Evolutionary conservation across 2,113 vertebrate species (phyloP).

Genomic region (Heloderma charlesbogerti): DNA sequence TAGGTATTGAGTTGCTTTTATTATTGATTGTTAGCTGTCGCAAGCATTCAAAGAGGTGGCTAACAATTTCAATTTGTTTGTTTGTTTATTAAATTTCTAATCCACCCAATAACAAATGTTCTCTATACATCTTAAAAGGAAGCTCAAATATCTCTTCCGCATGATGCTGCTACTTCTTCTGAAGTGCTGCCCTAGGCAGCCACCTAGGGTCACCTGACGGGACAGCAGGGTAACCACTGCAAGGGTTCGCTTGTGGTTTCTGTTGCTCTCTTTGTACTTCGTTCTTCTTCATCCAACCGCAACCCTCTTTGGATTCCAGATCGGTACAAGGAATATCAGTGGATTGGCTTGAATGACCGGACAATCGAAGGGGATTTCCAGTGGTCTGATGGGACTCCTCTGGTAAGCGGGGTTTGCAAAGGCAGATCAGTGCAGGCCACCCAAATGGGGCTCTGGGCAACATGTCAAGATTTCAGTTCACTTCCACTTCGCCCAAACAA

Average conservation of each 20-base stretch:
- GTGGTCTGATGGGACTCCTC: slow-evolving; percentile 92
- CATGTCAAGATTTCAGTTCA: neutral
- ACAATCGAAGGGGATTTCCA: slow-evolving; percentile 95
- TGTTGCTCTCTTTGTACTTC: no score
- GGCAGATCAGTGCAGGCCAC: no score
- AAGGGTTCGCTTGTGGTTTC: neutral
- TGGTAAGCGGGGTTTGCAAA: slow-evolving; percentile 77
- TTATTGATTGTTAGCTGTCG: neutral
- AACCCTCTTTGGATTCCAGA: slow-evolving; percentile 63
- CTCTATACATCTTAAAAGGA: neutral
- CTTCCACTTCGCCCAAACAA: no score
- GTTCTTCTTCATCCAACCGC: no score
- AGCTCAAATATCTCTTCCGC: neutral
- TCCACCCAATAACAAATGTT: no score
- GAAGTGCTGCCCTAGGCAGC: neutral
- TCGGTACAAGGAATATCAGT: slow-evolving; percentile 91
- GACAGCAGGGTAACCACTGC: neutral
- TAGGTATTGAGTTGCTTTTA: neutral
- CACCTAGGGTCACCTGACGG: neutral
- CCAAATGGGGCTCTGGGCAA: no score
- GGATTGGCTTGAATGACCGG: slow-evolving; percentile 93
- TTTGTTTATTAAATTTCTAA: neutral
- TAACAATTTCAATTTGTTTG: neutral
- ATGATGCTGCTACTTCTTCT: no score
- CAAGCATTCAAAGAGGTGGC: no score